A percentile compares a stretch with the other conserved stretches of the same genome.
These are phyloP conservation scores for Neotoma lepida DNA, from an alignment of 2,113 vertebrate species.

Conservation along the genomic window DNA sequence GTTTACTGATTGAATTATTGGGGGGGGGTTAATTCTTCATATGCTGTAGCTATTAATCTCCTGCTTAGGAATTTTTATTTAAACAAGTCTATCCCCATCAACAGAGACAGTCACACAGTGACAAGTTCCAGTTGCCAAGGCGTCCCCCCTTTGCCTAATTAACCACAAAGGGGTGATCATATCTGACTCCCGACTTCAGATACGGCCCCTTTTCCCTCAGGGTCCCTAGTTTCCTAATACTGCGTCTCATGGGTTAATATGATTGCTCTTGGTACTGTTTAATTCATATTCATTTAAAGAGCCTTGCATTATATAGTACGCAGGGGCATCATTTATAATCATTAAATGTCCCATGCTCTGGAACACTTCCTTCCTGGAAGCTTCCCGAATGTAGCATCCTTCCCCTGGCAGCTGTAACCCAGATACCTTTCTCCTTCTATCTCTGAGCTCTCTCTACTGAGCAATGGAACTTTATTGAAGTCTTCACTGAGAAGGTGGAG, in stretches of 20 bases:
- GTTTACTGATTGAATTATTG: not conserved
- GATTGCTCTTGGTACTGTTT: not conserved
- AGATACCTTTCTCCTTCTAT: conserved; percentile 41
- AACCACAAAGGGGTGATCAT: not conserved
- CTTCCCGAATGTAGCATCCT: not conserved
- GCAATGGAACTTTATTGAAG: conserved; percentile 55
- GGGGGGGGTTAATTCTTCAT: not conserved
- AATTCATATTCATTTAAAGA: conserved; percentile 46
- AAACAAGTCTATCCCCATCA: not conserved
- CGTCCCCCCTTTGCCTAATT: conserved; percentile 27
- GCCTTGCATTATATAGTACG: not conserved
- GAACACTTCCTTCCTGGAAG: conserved; percentile 27
- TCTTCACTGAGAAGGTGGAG: conserved; percentile 32
- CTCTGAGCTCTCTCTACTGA: conserved; percentile 36
- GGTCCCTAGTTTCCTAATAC: not conserved
- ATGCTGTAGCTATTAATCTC: not conserved
- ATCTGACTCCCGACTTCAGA: not conserved
- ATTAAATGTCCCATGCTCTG: conserved; percentile 50
- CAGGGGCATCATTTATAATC: conserved; percentile 24
- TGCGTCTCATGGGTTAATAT: conserved; percentile 23
- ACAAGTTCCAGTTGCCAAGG: not conserved
- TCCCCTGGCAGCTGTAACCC: conserved; percentile 56
- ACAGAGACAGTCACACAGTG: conserved; percentile 3
- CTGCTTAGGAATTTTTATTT: not conserved
- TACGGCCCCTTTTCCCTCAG: not conserved